Conservation (phyloP, 2,797 vertebrate species). For the Oryzias dopingdopingensis region DNA sequence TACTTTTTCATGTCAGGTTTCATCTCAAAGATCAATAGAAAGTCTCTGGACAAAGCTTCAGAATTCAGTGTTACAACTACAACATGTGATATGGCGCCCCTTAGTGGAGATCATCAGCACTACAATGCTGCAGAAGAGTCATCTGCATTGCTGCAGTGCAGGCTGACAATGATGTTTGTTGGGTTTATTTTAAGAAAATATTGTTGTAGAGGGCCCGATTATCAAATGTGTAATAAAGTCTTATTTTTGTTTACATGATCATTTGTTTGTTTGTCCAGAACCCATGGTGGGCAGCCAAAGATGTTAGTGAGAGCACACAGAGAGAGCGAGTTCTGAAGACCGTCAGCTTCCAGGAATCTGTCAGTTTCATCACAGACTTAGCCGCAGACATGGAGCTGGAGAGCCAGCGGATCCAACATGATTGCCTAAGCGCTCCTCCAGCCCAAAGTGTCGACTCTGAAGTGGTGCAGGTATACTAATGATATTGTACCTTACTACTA, state of each 20-base stretch:
- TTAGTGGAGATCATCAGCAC: constrained; percentile 28
- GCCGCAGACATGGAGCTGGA: constrained; percentile 89
- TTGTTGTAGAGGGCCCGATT: constrained; percentile 1
- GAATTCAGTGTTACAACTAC: neutral
- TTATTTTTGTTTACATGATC: neutral
- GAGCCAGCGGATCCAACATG: constrained; percentile 83
- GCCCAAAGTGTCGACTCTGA: constrained; percentile 84
- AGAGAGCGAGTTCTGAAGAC: constrained; percentile 80
- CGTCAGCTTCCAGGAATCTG: constrained; percentile 85
- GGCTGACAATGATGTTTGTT: constrained; percentile 37
- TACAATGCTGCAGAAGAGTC: constrained; percentile 20
- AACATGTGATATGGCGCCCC: constrained; percentile 6
- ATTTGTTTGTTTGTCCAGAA: constrained; percentile 76
- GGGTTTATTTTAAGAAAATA: neutral
- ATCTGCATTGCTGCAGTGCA: constrained; percentile 57
- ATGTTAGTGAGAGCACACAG: constrained; percentile 83
- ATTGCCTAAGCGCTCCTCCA: constrained; percentile 59
- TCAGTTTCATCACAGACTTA: constrained; percentile 77
- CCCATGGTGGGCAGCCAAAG: constrained; percentile 80
- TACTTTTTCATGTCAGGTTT: too few relatives aligned
- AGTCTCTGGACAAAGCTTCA: neutral
- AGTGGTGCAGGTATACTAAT: constrained; percentile 77
- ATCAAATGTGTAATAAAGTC: neutral
- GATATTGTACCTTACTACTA: neutral
- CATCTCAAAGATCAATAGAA: neutral